Percentiles rank a stretch among this genome's conserved stretches.
Evolutionary conservation across 2,888 invertebrate genomes (phyloP).

Genomic region (Machimus atricapillus): DNA sequence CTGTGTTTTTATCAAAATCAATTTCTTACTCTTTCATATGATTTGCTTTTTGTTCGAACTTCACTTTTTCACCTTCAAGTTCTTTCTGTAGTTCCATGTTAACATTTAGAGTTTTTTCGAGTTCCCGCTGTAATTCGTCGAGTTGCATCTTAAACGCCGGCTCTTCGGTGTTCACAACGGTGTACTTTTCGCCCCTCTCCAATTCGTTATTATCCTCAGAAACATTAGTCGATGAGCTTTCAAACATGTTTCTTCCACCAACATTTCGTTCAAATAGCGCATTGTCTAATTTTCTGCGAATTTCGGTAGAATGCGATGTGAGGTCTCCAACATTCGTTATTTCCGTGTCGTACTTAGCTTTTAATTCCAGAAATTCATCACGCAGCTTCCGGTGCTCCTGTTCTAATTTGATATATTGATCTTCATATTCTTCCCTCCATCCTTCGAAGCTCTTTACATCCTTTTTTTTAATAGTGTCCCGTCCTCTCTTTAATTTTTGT

Average conservation of each 20-base stretch:
- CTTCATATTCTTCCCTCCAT: not conserved
- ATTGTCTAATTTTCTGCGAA: conserved; percentile 11
- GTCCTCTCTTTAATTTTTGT: not conserved
- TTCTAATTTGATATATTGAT: conserved; percentile 16
- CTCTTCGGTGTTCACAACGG: not conserved
- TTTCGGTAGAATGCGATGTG: not conserved
- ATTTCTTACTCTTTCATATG: not conserved
- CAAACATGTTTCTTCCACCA: not conserved
- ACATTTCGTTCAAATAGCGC: conserved; percentile 15
- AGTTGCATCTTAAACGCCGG: not conserved
- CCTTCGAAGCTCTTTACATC: not conserved
- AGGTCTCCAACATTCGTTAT: conserved; percentile 31
- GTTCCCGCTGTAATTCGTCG: not conserved
- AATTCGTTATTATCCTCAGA: not conserved
- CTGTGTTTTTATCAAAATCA: no score
- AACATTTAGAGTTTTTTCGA: not conserved
- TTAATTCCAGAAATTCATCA: conserved; percentile 31
- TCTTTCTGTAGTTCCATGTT: not conserved
- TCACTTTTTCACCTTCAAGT: not conserved
- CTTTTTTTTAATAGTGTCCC: not conserved
- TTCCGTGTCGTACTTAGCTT: conserved; percentile 22
- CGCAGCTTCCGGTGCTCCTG: conserved; percentile 13
- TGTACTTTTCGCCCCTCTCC: not conserved
- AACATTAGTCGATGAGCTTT: not conserved
- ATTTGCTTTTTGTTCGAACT: not conserved